phyloP scores from a whole-genome alignment of 2,797 vertebrate genomes.

The Mallotus villosus region DNA sequence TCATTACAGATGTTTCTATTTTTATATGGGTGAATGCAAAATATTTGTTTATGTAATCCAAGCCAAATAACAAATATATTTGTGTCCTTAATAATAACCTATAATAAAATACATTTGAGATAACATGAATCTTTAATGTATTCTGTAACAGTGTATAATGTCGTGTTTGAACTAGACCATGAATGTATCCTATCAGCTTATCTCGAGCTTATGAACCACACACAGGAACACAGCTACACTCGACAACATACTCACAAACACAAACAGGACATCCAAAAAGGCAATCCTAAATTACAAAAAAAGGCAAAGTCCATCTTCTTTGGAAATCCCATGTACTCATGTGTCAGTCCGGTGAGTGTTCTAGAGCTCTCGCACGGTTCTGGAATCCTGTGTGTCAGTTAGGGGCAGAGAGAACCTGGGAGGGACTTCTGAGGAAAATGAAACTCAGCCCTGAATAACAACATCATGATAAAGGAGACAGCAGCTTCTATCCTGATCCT shows the following conservation, averaged over 20 bases:
- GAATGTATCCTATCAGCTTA: too few species aligned
- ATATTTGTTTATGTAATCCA: neutral
- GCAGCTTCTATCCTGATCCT: slow-evolving; percentile 4
- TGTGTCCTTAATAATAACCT: neutral
- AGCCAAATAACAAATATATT: neutral
- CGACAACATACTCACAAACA: neutral
- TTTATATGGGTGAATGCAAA: neutral
- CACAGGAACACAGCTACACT: neutral
- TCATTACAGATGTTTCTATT: neutral
- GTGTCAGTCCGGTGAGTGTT: neutral
- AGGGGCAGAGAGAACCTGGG: slow-evolving; percentile 30
- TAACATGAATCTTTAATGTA: neutral
- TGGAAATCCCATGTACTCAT: neutral
- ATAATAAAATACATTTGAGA: neutral
- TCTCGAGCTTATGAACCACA: neutral
- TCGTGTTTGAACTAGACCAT: too few species aligned
- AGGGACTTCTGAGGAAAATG: slow-evolving; percentile 68
- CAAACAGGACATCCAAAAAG: neutral
- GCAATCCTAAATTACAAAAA: neutral
- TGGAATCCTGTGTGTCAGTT: neutral
- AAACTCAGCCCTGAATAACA: slow-evolving; percentile 53
- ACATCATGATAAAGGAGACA: slow-evolving; percentile 25
- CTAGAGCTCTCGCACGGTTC: neutral
- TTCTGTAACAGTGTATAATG: neutral
- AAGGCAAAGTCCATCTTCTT: neutral